Evolutionary conservation across 2,888 invertebrate genomes (phyloP), one percentile per base, ranked within the genome.

Genomic region (Hedychridium roseum): DNA sequence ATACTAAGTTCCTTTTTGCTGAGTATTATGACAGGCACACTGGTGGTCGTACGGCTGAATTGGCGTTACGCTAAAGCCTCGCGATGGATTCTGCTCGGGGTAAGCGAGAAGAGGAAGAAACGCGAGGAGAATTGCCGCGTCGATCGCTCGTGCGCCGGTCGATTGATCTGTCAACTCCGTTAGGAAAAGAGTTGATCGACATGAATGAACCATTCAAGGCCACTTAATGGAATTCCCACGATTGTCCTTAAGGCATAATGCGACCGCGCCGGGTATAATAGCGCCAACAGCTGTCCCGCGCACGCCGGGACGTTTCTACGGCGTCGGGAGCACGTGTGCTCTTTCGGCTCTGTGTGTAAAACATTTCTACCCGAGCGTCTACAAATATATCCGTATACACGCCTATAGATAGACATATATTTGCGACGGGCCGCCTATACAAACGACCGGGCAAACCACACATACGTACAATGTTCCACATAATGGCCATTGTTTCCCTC

Each of bases 191-290:
- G 69, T 74, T 72, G 76, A 77, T 76, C 76, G 77, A 76, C 77
- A 76, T 77, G 78, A 78, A 78, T 77, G 78, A 77, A 75, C 74
- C 74, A 74, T 74, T 73, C 76, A 76, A 78, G 75, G 75, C 71
- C 77, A 68, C 68, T 68, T 71, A 71, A 75, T 74, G 73, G 74
- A 73, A 76, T 78, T 78, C 76, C 73, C 76, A 78, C 76, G 76
- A 77, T 75, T 78, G 74, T 77, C 77, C 74, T 73, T 70, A 71
- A 71, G 70, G 66, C 70, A 73, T 76, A 72, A 76, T 75, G 70
- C 65, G 68, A 64, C 58, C 64, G 60, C 66, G 63, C 60, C 57
- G 15, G 52, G 64, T 59, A 68, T 67, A 70, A 64, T 66, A 60
- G 66, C 57, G 60, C 51, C 47, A 63, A 62, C 67, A 62, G 59